These are phyloP conservation scores for Luidia sarsii DNA, from an alignment of 53 echinoderm and acorn worm genomes.

Conservation along the genomic window DNA sequence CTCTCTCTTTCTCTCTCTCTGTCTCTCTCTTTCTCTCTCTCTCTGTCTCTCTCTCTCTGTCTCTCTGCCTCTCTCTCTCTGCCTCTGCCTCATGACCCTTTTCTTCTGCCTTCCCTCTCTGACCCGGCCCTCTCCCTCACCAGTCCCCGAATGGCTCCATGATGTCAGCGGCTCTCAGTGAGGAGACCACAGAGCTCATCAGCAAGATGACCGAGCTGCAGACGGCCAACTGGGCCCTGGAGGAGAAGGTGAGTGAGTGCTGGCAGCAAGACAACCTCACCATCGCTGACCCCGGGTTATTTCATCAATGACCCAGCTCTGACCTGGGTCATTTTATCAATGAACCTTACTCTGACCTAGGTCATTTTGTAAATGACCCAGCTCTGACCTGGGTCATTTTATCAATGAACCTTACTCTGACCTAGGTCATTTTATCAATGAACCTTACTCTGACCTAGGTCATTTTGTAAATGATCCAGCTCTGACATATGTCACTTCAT, in stretches of 20 bases:
- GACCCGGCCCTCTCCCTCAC: no score
- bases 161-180: slow-evolving; percentile 80
- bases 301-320: no score
- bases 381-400: no score
- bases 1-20: neutral
- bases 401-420: no score
- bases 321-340: no score
- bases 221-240: slow-evolving; percentile 86
- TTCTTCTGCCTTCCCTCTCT: neutral
- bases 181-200: slow-evolving; percentile 94
- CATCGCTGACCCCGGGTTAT: neutral
- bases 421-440: no score
- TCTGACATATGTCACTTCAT: no score
- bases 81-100: neutral
- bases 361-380: no score
- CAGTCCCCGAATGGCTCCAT: slow-evolving; percentile 71
- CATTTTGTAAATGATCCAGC: no score
- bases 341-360: neutral
- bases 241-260: slow-evolving; percentile 80
- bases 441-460: no score
- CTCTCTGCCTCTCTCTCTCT: neutral
- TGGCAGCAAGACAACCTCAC: neutral
- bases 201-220: slow-evolving; percentile 84
- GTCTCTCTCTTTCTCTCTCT: neutral
- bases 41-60: neutral